Conservation (phyloP, 2,797 vertebrate genomes). For the Sebastes variabilis region DNA sequence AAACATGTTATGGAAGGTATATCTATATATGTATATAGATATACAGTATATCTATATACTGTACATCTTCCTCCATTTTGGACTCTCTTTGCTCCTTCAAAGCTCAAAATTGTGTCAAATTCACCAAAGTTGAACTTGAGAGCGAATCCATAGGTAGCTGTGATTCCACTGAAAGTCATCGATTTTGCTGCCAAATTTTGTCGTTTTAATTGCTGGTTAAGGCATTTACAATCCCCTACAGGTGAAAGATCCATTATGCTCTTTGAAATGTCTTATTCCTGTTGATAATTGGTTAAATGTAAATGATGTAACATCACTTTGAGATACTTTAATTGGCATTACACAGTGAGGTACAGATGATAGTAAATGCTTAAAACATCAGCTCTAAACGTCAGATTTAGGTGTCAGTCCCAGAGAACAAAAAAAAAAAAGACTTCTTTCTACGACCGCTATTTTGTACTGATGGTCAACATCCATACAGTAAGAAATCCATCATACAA, state of each 20-base stretch:
- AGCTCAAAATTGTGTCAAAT: too few relatives aligned
- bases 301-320: not conserved
- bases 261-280: not conserved
- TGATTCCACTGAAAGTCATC: too few relatives aligned
- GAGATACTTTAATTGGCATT: not conserved
- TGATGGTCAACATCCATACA: not conserved
- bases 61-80: too few relatives aligned
- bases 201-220: not conserved
- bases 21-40: too few relatives aligned
- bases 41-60: too few relatives aligned
- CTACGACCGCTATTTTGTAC: slow-evolving; percentile 12
- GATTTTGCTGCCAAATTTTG: not conserved
- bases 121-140: too few relatives aligned
- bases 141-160: too few relatives aligned
- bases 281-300: not conserved
- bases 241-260: not conserved
- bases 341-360: not conserved
- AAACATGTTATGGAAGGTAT: too few relatives aligned
- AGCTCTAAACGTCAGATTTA: not conserved
- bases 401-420: not conserved
- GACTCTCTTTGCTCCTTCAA: too few relatives aligned
- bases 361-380: not conserved
- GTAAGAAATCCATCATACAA: slow-evolving; percentile 9
- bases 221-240: not conserved
- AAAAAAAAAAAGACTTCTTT: not conserved